Base-by-base conservation (phyloP, 2,888 invertebrate species). In the Apantesis nais region DNA sequence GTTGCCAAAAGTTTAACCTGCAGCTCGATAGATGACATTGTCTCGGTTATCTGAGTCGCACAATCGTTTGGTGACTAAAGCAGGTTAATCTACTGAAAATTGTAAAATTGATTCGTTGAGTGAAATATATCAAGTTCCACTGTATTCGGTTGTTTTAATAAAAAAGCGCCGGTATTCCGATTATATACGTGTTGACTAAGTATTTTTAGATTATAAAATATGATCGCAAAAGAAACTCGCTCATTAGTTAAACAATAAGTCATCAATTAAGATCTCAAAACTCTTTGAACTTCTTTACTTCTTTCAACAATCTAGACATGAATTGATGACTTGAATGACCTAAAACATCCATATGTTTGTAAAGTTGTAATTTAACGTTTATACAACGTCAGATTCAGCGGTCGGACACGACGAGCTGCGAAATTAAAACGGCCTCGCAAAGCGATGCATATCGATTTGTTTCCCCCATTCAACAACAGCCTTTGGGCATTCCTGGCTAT, bases 381-480 rank as follows among this genome's bases (percentile, higher is more conserved):
- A 68, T 73, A 73, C 58, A 78, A 65, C 65, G 25, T 22, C 62
- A 65, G 67, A 72, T 73, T 1, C 55, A 62, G 65, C 64, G 68
- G 68, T 73, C 68, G 66, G 66, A 77, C 76, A 77, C 78, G 78
- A 77, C 78, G 75, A 79, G 68, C 77, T 78, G 75, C 78, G 79
- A 81, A 86, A 86, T 87, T 83, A 88, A 87, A 85, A 79, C 39
- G 77, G 75, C 79, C 78, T 74, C 63, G 71, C 66, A 68, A 74
- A 76, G 71, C 77, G 68, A 77, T 79, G 79, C 71, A 78, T 80
- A 81, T 81, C 80, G 85, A 85, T 85, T 83, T 76, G 74, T 74
- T 79, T 78, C 34, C 70, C 52, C 67, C 70, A 67, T 78, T 81
- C 72, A 70, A 66, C 67, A 39, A 55, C 68, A 63, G 74, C 79